Percentiles rank a stretch among this genome's conserved stretches.
phyloP scores from a whole-genome alignment of 2,113 vertebrate genomes.

The Brienomyrus longianalis region DNA sequence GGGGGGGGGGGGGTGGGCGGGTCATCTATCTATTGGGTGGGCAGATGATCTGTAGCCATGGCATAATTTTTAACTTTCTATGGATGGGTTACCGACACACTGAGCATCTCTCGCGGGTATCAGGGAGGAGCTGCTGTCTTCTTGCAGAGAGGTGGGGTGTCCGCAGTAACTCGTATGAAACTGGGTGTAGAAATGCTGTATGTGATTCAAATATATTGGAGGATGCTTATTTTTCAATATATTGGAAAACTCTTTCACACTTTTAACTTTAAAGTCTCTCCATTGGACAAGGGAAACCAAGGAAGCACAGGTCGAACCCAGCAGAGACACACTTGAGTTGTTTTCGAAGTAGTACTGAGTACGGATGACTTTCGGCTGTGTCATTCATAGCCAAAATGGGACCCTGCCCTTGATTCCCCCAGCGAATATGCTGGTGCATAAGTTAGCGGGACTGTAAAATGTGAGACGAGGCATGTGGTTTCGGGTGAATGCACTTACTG shows the following conservation, averaged over 20 bases:
- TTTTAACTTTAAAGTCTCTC: neutral
- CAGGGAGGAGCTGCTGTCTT: no score
- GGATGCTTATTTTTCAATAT: neutral
- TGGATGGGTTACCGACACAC: neutral
- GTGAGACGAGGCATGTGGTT: neutral
- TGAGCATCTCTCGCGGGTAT: neutral
- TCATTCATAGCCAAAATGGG: neutral
- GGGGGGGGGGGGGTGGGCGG: no score
- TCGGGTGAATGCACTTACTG: neutral
- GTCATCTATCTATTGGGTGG: neutral
- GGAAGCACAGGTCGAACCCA: neutral
- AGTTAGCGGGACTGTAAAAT: neutral
- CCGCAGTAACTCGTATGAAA: neutral
- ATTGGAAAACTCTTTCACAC: neutral
- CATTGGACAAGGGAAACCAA: neutral
- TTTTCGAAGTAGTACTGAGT: neutral
- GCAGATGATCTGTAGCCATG: neutral
- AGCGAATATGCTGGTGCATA: neutral
- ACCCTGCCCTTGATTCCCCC: neutral
- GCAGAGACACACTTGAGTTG: neutral
- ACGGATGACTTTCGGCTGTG: neutral
- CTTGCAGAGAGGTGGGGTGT: neutral
- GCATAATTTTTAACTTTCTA: neutral
- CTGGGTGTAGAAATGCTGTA: neutral
- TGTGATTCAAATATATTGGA: neutral